Evolutionary conservation across 2,113 vertebrate genomes (phyloP).

Genomic region (Centropus bengalensis): DNA sequence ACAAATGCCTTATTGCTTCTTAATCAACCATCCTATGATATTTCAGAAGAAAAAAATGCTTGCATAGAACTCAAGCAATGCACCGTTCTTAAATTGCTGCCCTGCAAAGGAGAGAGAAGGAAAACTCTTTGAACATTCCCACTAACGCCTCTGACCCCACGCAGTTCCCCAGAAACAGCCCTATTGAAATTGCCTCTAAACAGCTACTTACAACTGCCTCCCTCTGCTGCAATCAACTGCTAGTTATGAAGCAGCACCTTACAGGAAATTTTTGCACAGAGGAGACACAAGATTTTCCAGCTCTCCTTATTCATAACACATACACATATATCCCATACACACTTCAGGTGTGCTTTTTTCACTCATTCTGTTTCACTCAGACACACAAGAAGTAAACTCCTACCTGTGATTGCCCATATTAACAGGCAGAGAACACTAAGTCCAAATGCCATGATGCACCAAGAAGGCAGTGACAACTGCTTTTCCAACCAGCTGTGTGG

Average conservation of each 20-base stretch:
- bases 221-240: rapidly evolving
- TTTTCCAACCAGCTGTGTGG: neutral
- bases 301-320: neutral
- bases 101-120: neutral
- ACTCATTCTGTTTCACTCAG: neutral
- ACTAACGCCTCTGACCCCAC: neutral
- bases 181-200: neutral
- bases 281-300: neutral
- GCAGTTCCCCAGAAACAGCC: neutral
- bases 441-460: constrained; percentile 51
- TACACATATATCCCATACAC: neutral
- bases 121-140: neutral
- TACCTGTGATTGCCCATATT: constrained; percentile 69
- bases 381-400: neutral
- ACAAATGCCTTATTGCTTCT: neutral
- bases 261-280: neutral
- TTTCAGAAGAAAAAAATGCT: neutral
- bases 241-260: neutral
- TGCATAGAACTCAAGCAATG: neutral
- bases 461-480: neutral
- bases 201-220: neutral
- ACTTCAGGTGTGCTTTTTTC: neutral
- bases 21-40: neutral
- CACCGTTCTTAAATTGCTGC: neutral
- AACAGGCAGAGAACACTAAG: constrained; percentile 34